A percentile compares a stretch with the other conserved stretches of the same genome.
phyloP scores from a whole-genome alignment of 2,113 vertebrate genomes.

The Lasiurus cinereus region DNA sequence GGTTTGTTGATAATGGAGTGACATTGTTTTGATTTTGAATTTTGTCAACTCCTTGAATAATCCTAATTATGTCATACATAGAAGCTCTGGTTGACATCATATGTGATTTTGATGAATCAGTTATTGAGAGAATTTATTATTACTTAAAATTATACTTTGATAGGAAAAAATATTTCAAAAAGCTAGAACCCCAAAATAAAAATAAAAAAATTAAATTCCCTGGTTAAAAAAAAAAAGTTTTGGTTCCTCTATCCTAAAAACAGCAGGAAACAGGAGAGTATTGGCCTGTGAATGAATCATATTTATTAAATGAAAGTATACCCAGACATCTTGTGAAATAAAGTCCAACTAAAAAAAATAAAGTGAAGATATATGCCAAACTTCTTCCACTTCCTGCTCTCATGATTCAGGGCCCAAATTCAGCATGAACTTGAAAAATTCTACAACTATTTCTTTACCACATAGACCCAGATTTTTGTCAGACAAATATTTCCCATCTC shows the following conservation, averaged over 20 bases:
- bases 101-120: constrained; percentile 7
- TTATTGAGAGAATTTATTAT: constrained; percentile 30
- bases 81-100: not conserved
- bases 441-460: constrained; percentile 22
- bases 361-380: not conserved
- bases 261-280: not conserved
- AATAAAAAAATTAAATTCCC: not conserved
- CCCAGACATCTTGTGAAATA: not conserved
- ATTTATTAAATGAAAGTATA: not conserved
- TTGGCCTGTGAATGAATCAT: not conserved
- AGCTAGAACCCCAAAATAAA: not conserved
- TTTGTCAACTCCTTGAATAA: constrained; percentile 23
- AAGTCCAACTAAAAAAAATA: not conserved
- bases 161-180: constrained; percentile 61
- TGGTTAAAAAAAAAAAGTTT: not conserved
- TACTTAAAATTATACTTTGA: not conserved
- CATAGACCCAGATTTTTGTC: not conserved
- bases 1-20: not conserved
- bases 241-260: not conserved
- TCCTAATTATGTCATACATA: not conserved
- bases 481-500: not conserved
- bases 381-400: not conserved
- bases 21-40: not conserved
- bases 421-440: constrained; percentile 44
- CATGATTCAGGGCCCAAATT: not conserved